These are phyloP conservation scores for Nothocercus julius DNA, from an alignment of 2,113 vertebrate species.

Conservation along the genomic window DNA sequence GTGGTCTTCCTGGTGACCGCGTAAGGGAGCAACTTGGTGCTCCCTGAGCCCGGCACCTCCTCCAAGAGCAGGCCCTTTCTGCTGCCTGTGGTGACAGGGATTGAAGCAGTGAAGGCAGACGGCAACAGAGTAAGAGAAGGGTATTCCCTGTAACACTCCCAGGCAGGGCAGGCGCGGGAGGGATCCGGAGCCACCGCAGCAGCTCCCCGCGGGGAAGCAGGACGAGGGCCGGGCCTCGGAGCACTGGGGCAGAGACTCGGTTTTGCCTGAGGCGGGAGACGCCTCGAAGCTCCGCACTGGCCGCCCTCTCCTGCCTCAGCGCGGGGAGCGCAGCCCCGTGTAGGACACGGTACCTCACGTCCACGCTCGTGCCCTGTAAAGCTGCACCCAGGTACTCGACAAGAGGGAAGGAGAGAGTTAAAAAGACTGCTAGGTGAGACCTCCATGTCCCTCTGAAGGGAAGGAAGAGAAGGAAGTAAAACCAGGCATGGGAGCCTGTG, in stretches of 20 bases:
- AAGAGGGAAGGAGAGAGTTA: background rate
- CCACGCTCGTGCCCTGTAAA: background rate
- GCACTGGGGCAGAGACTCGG: background rate
- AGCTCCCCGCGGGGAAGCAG: background rate
- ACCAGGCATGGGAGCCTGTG: background rate
- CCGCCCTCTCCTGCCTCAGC: background rate
- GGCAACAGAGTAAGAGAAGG: background rate
- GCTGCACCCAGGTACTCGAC: background rate
- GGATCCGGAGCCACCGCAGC: background rate
- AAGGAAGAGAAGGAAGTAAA: background rate
- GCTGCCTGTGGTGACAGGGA: background rate
- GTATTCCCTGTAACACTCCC: no score
- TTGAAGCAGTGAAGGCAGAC: background rate
- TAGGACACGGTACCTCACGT: background rate
- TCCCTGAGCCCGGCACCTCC: background rate
- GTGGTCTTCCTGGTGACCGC: background rate
- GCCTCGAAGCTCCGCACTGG: background rate
- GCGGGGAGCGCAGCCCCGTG: background rate
- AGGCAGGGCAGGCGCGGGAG: background rate
- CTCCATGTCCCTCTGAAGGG: background rate
- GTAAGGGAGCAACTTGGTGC: no score
- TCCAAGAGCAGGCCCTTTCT: background rate
- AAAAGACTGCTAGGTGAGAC: background rate
- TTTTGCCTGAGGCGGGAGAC: background rate
- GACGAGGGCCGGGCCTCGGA: background rate